Evolutionary conservation across 2,113 vertebrate genomes (phyloP), one percentile per base, ranked within the genome.

Genomic region (Siniperca knerii): DNA sequence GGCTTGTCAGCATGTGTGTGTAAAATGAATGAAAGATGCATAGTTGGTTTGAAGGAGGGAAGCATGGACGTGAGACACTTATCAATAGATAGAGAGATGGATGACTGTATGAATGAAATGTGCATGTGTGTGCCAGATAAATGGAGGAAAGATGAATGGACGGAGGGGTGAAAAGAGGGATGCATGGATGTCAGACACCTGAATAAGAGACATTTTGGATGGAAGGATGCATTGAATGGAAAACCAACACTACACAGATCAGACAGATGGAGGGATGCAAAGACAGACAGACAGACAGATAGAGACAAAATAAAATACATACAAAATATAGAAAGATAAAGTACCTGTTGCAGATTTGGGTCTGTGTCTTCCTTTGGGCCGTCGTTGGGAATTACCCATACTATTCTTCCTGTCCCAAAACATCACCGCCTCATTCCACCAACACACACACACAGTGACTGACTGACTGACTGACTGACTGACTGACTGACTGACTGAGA

Each of bases 321-420:
- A 11, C 4, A 29, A 18, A 1, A 42, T 11, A 83, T 25, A 54
- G 70, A 76, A 33, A 68, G 62, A 79, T 55, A 81, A 76, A 83
- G 85, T 95, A 95, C 96, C 96, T 96, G 95, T 95, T 95, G 95
- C 93, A 83, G 94, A 94, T 93, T 95, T 95, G 80, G 92, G 93
- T 95, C 94, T 95, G 90, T 96, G 96, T 82, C 95, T 94, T 83
- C 94, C 95, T 94, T 96, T 96, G 85, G 95, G 90, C 89, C 94
- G 93, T n/a, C 95, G 93, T 68, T 96, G 96, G 93, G 95, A 94
- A 92, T 96, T 96, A 81, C 95, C 95, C 94, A 94, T 94, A 86
- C 88, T 94, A 58, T 93, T 95, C 87, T 96, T 96, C 92, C 94
- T 95, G 94, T 96, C 96, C 96, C 96, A 96, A 89, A 96, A 96